Evolutionary conservation across 2,888 invertebrate species (phyloP).

Genomic region (Eucriotettix oculatus): DNA sequence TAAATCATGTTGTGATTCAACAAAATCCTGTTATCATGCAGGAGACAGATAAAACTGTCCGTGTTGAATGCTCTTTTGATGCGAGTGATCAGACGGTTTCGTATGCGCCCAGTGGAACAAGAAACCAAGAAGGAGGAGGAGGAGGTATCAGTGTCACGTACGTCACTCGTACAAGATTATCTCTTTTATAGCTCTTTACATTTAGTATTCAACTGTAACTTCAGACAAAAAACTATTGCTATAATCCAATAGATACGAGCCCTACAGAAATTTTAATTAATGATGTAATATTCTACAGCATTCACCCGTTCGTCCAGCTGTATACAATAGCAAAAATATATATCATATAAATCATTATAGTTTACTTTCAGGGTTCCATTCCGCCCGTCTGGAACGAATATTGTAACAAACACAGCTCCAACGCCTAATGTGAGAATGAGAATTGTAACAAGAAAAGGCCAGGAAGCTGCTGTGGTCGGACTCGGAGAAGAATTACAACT

Average conservation of each 20-base stretch:
- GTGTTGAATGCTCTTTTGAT: slow-evolving; percentile 29
- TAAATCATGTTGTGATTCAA: slow-evolving; percentile 29
- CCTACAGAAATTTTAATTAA: too few relatives aligned
- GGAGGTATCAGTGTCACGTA: slow-evolving; percentile 25
- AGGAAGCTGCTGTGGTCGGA: slow-evolving; percentile 26
- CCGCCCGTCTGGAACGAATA: slow-evolving; percentile 23
- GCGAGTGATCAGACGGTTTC: slow-evolving; percentile 28
- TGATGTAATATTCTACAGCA: too few relatives aligned
- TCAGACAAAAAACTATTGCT: too few relatives aligned
- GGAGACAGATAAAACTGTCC: slow-evolving; percentile 27
- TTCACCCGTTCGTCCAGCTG: too few relatives aligned
- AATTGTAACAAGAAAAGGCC: slow-evolving; percentile 24
- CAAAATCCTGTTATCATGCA: slow-evolving; percentile 30
- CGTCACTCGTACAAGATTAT: neutral
- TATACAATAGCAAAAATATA: too few relatives aligned
- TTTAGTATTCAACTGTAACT: too few relatives aligned
- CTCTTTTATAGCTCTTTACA: too few relatives aligned
- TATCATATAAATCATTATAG: too few relatives aligned
- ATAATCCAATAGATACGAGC: too few relatives aligned
- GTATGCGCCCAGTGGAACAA: slow-evolving; percentile 20
- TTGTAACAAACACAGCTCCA: slow-evolving; percentile 28
- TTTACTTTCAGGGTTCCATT: slow-evolving; percentile 21
- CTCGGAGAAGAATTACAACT: slow-evolving; percentile 28
- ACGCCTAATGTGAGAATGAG: slow-evolving; percentile 28
- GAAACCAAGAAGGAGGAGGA: slow-evolving; percentile 20